Conservation (phyloP, 2,797 vertebrate species). For the Chiroxiphia lanceolata region DNA sequence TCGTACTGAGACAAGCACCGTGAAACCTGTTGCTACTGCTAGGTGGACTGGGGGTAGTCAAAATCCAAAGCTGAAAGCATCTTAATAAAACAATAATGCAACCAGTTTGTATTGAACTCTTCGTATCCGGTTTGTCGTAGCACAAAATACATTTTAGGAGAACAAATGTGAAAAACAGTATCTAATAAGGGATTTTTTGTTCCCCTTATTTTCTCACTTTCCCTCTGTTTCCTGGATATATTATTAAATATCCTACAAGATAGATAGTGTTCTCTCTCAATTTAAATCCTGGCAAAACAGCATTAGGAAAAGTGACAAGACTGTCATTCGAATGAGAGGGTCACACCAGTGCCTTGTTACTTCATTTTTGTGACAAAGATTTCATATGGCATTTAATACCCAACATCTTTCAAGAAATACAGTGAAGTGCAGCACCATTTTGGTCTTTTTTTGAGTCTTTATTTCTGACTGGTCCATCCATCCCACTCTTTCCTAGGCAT, state of each 20-base stretch:
- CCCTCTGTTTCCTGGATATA: not conserved
- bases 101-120: not conserved
- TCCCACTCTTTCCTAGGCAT: conserved; percentile 13
- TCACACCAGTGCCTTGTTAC: conserved; percentile 32
- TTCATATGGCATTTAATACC: conserved; percentile 60
- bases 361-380: conserved; percentile 66
- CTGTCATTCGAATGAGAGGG: conserved; percentile 25
- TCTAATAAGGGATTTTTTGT: not conserved
- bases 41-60: not conserved
- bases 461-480: conserved; percentile 33
- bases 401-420: conserved; percentile 41
- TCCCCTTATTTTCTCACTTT: not conserved
- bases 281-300: not conserved
- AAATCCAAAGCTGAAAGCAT: not conserved
- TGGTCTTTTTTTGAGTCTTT: conserved; percentile 39
- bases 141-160: not conserved
- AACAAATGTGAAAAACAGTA: not conserved
- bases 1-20: not conserved
- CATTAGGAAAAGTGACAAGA: conserved; percentile 43
- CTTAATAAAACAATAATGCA: not conserved
- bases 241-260: conserved; percentile 9
- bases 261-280: not conserved
- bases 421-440: conserved; percentile 23
- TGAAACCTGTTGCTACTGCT: not conserved
- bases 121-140: not conserved